Conservation (phyloP, 2,888 invertebrate genomes). For the Mallateleia sp. region DNA sequence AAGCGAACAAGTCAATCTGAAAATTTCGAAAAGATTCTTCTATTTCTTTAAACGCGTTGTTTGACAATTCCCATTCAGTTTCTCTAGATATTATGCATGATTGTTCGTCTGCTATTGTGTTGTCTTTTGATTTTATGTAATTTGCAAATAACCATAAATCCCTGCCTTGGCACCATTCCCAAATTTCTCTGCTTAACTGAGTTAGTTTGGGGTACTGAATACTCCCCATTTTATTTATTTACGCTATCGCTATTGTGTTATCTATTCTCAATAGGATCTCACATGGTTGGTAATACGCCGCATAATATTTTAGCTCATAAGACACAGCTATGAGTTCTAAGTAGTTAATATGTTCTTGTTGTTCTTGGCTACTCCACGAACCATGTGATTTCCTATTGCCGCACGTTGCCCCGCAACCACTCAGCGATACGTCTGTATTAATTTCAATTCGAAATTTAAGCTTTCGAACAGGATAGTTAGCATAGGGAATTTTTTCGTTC, state of each 20-base stretch:
- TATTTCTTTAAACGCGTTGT: constrained; percentile 52
- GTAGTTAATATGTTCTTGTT: constrained; percentile 72
- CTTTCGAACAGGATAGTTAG: constrained; percentile 68
- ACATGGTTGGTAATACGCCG: constrained; percentile 42
- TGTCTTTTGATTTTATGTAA: constrained; percentile 73
- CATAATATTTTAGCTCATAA: constrained; percentile 75
- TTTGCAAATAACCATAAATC: constrained; percentile 73
- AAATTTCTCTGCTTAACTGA: constrained; percentile 78
- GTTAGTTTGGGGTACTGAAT: constrained; percentile 70
- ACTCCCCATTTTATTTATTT: constrained; percentile 77
- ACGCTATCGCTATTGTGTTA: constrained; percentile 79
- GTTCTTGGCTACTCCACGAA: constrained; percentile 74
- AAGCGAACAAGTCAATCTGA: constrained; percentile 75
- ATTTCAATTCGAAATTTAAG: constrained; percentile 59
- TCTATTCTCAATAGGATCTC: constrained; percentile 77
- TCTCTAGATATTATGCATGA: constrained; percentile 71
- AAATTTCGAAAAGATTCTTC: constrained; percentile 48
- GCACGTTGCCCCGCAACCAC: constrained; percentile 76
- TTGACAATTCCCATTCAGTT: constrained; percentile 70
- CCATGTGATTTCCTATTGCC: constrained; percentile 47
- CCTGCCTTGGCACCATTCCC: constrained; percentile 76
- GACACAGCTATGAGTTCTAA: too few species aligned
- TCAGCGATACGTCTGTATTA: constrained; percentile 70
- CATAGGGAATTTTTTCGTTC: constrained; percentile 59
- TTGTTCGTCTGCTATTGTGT: constrained; percentile 69